A percentile compares a stretch with the other conserved stretches of the same genome.
Evolutionary conservation across 2,888 invertebrate species (phyloP).

Genomic region (Lycophotia porphyrea): DNA sequence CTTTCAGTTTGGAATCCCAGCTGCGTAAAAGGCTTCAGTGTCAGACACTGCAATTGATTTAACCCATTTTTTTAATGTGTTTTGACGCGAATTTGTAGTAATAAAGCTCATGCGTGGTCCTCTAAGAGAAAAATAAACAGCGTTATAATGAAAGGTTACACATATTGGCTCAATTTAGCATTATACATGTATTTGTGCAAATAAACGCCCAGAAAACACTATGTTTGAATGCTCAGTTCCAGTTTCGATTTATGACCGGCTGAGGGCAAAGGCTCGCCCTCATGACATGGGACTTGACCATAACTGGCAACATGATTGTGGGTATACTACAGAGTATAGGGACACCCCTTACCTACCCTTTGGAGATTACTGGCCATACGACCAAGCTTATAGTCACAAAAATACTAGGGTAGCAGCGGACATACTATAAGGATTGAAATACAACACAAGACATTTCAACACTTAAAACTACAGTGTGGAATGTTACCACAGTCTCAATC

Average conservation of each 20-base stretch:
- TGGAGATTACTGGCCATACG: neutral
- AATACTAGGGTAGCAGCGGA: slow-evolving; percentile 17
- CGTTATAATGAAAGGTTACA: neutral
- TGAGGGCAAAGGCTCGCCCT: neutral
- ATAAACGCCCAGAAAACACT: neutral
- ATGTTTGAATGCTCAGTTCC: neutral
- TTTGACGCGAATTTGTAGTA: neutral
- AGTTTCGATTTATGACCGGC: neutral
- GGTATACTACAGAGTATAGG: neutral
- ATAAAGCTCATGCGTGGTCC: neutral
- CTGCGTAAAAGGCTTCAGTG: slow-evolving; percentile 5
- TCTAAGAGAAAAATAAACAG: neutral
- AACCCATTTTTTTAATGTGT: neutral
- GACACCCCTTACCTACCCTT: neutral
- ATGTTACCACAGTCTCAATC: slow-evolving; percentile 43
- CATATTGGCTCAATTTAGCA: neutral
- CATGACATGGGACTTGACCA: neutral
- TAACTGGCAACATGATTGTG: neutral
- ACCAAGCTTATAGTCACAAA: neutral
- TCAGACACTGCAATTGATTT: neutral
- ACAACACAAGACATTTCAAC: slow-evolving; percentile 27
- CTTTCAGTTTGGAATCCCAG: neutral
- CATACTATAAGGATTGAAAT: slow-evolving; percentile 18
- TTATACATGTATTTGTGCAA: slow-evolving; percentile 1
- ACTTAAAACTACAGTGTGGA: slow-evolving; percentile 49